Evolutionary conservation across 2,113 vertebrate genomes (phyloP).

Genomic region (Isichthys henryi): DNA sequence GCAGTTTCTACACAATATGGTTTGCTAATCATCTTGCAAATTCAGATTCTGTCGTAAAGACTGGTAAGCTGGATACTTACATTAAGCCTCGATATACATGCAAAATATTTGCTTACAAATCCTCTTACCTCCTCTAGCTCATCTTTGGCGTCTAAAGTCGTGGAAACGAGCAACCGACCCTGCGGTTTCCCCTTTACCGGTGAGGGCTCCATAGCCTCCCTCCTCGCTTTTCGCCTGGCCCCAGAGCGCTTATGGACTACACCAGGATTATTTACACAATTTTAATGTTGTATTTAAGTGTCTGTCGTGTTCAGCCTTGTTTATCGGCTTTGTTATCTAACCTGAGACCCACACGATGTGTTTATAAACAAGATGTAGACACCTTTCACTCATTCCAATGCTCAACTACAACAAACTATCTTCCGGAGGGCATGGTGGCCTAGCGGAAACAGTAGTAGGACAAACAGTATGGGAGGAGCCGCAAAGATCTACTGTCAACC

Average conservation of each 20-base stretch:
- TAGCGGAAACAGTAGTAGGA: constrained; percentile 39
- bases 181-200: constrained; percentile 71
- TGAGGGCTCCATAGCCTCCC: constrained; percentile 67
- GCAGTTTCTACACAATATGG: background rate
- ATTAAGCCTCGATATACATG: background rate
- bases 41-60: background rate
- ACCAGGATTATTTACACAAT: constrained; percentile 15
- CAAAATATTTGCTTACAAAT: background rate
- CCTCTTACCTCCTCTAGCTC: constrained; percentile 81
- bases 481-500: background rate
- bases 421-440: constrained; percentile 48
- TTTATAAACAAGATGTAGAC: constrained; percentile 35
- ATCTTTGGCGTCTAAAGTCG: constrained; percentile 87
- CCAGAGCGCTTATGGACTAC: constrained; percentile 36
- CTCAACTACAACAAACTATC: constrained; percentile 44
- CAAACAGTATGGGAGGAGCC: constrained; percentile 26
- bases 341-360: constrained; percentile 30
- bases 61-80: background rate
- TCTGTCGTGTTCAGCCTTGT: constrained; percentile 21
- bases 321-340: constrained; percentile 9
- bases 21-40: background rate
- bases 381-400: constrained; percentile 38
- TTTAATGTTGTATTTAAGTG: constrained; percentile 20
- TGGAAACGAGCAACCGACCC: constrained; percentile 78
- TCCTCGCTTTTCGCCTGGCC: constrained; percentile 47